Percentiles rank a stretch among this genome's conserved stretches.
These are phyloP conservation scores for Lemur catta DNA, from an alignment of 2,797 vertebrate genomes.

Conservation along the genomic window DNA sequence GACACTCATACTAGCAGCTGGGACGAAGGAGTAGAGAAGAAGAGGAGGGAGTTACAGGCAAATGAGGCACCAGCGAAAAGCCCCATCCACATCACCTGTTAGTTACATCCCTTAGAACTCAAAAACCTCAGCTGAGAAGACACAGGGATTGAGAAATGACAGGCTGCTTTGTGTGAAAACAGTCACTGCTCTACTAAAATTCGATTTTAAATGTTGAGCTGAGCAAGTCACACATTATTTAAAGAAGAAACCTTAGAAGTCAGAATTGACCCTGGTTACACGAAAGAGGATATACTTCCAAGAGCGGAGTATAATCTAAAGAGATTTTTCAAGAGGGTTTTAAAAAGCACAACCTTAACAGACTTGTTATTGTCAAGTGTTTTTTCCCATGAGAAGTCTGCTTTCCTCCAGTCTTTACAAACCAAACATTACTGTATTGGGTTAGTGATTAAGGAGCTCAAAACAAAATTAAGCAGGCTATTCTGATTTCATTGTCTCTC, in stretches of 20 bases:
- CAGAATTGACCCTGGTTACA: not conserved
- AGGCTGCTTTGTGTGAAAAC: not conserved
- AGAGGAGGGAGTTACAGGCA: not conserved
- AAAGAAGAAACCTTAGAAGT: slow-evolving; percentile 27
- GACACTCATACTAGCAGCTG: not conserved
- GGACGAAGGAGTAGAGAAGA: not conserved
- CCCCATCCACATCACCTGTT: not conserved
- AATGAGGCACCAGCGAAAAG: not conserved
- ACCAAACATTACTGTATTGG: not conserved
- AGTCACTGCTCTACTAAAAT: not conserved
- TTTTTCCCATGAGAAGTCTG: not conserved
- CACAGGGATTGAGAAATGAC: not conserved
- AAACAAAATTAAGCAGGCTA: slow-evolving; percentile 8
- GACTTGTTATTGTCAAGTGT: not conserved
- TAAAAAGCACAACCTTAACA: slow-evolving; percentile 30
- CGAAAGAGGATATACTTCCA: not conserved
- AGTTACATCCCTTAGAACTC: not conserved
- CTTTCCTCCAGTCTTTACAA: slow-evolving; percentile 23
- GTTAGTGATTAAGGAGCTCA: not conserved
- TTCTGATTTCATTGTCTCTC: slow-evolving; percentile 6
- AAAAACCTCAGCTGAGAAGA: not conserved
- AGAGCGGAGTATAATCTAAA: not conserved
- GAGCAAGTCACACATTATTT: not conserved
- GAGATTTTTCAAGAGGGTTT: not conserved
- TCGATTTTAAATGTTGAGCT: not conserved